phyloP scores from a whole-genome alignment of 2,797 vertebrate genomes.

The Danio choprae region DNA sequence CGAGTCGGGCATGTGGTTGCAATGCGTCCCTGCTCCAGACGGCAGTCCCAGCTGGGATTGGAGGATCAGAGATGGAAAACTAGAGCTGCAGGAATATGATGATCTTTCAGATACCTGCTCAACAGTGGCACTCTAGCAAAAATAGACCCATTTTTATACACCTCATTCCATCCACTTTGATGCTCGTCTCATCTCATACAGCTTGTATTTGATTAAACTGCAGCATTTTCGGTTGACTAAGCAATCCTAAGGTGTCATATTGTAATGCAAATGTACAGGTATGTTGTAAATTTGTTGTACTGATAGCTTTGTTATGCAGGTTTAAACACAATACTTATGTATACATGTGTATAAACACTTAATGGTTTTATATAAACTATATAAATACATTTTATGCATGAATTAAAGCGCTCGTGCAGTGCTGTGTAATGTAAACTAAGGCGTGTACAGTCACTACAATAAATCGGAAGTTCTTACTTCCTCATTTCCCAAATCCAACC shows the following conservation, averaged over 20 bases:
- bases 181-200: too few species aligned
- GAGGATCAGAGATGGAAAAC: constrained; percentile 86
- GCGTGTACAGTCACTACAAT: constrained; percentile 22
- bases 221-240: background rate
- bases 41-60: constrained; percentile 86
- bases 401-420: background rate
- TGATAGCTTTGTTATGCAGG: background rate
- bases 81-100: constrained; percentile 77
- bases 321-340: background rate
- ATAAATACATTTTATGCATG: background rate
- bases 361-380: background rate
- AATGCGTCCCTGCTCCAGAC: constrained; percentile 88
- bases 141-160: background rate
- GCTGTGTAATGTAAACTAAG: constrained; percentile 18
- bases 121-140: constrained; percentile 41
- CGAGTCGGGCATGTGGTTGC: constrained; percentile 86
- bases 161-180: background rate
- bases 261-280: background rate
- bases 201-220: background rate
- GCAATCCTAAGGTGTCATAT: background rate
- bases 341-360: background rate
- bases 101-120: constrained; percentile 51
- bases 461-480: constrained; percentile 35
- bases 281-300: background rate
- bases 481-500: constrained; percentile 40